Percentiles rank a stretch among this genome's conserved stretches.
Conservation (phyloP, 2,113 vertebrate genomes). For the Cettia cetti region DNA sequence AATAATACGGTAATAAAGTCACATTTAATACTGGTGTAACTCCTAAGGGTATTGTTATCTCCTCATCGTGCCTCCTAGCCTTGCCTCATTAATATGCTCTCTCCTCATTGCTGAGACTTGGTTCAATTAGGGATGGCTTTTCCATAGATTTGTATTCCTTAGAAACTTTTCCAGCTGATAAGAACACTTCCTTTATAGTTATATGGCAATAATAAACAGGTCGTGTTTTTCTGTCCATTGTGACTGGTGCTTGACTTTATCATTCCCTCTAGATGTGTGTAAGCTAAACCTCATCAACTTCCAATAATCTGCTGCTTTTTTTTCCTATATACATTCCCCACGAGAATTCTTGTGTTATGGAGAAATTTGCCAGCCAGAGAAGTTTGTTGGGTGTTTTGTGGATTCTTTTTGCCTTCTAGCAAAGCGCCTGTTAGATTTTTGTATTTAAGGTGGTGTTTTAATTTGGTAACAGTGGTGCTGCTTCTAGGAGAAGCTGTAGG, state of each 20-base stretch:
- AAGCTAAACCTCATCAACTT: neutral
- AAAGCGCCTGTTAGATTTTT: neutral
- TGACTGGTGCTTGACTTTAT: neutral
- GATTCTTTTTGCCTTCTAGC: neutral
- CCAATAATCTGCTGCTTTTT: neutral
- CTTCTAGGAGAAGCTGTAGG: neutral
- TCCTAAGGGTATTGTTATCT: conserved; percentile 63
- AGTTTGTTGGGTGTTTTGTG: neutral
- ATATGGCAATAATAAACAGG: conserved; percentile 38
- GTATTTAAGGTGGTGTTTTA: neutral
- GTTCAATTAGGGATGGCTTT: conserved; percentile 66
- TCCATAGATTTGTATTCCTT: conserved; percentile 38
- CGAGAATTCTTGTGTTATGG: neutral
- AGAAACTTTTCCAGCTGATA: conserved; percentile 63
- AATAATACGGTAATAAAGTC: conserved; percentile 42
- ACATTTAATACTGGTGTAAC: conserved; percentile 8
- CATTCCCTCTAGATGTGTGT: neutral
- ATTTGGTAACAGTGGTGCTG: neutral
- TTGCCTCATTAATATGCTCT: conserved; percentile 63
- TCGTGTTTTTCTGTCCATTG: neutral
- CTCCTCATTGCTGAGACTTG: conserved; percentile 55
- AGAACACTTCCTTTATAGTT: conserved; percentile 50
- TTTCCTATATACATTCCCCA: neutral
- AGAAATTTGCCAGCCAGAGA: neutral
- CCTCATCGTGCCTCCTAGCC: conserved; percentile 35